These are phyloP conservation scores for Myoxocephalus aenaeus DNA, from an alignment of 2,797 vertebrate species.

Conservation along the genomic window DNA sequence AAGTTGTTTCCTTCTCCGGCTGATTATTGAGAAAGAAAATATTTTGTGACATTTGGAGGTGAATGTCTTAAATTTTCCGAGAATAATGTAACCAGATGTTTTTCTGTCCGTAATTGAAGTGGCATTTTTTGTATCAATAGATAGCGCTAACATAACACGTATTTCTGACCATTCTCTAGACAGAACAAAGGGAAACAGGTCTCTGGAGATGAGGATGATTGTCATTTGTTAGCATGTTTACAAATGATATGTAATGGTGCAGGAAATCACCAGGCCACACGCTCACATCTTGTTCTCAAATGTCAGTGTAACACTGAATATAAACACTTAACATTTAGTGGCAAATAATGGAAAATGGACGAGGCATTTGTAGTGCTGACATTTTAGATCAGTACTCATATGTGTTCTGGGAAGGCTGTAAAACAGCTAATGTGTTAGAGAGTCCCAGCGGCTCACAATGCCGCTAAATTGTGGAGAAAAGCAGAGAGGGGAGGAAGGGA, in stretches of 20 bases:
- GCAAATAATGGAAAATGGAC: constrained; percentile 78
- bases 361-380: constrained; percentile 82
- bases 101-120: constrained; percentile 37
- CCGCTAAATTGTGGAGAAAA: constrained; percentile 75
- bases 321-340: constrained; percentile 82
- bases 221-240: constrained; percentile 68
- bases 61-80: constrained; percentile 41
- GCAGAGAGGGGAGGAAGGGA: constrained; percentile 65
- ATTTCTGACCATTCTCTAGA: constrained; percentile 37
- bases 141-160: constrained; percentile 32
- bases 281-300: constrained; percentile 72
- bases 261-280: constrained; percentile 55
- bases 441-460: constrained; percentile 64
- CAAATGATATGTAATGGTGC: constrained; percentile 63
- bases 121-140: constrained; percentile 36
- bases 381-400: constrained; percentile 83
- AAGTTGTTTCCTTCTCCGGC: neutral
- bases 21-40: constrained; percentile 28
- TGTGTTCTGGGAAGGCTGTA: constrained; percentile 77
- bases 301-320: constrained; percentile 77
- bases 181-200: constrained; percentile 36
- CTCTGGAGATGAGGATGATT: constrained; percentile 41
- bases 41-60: constrained; percentile 58
- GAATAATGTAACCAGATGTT: constrained; percentile 42
- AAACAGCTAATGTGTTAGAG: constrained; percentile 78